Evolutionary conservation across 1,140 invertebrate species (phyloP).

Genomic region (Bathynomus jamesi): DNA sequence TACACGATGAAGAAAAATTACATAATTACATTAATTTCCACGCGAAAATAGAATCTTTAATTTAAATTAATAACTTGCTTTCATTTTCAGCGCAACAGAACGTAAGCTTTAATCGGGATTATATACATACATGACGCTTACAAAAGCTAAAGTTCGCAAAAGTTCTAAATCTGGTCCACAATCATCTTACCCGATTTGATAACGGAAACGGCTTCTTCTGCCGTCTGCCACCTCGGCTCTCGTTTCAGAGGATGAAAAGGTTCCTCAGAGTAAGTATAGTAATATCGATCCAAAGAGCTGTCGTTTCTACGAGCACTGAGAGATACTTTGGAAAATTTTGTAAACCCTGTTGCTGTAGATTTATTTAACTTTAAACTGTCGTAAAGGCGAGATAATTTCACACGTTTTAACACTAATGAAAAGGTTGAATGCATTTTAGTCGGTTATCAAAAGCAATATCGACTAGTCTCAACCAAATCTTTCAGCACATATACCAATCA

Average conservation of each 20-base stretch:
- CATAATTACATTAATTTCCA: background rate
- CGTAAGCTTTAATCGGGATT: background rate
- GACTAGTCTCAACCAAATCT: too few relatives aligned
- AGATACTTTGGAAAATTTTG: too few relatives aligned
- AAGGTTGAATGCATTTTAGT: too few relatives aligned
- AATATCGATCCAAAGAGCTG: too few relatives aligned
- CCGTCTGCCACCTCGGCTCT: conserved; percentile 41
- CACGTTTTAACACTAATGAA: too few relatives aligned
- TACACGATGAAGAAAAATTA: background rate
- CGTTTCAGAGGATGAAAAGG: conserved; percentile 45
- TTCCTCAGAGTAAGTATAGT: conserved; percentile 43
- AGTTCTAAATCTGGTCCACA: background rate
- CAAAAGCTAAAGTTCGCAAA: background rate
- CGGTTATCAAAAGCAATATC: too few relatives aligned
- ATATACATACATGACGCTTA: background rate
- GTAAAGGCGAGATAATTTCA: too few relatives aligned
- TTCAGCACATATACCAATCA: too few relatives aligned
- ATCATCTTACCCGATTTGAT: conserved; percentile 43
- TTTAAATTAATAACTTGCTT: background rate
- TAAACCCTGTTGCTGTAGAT: too few relatives aligned
- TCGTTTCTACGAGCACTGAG: too few relatives aligned
- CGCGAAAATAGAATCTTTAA: background rate
- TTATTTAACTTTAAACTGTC: too few relatives aligned
- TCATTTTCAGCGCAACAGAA: background rate
- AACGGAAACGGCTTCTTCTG: conserved; percentile 45